Conservation (phyloP, 2,113 vertebrate species). For the Eptesicus fuscus region DNA sequence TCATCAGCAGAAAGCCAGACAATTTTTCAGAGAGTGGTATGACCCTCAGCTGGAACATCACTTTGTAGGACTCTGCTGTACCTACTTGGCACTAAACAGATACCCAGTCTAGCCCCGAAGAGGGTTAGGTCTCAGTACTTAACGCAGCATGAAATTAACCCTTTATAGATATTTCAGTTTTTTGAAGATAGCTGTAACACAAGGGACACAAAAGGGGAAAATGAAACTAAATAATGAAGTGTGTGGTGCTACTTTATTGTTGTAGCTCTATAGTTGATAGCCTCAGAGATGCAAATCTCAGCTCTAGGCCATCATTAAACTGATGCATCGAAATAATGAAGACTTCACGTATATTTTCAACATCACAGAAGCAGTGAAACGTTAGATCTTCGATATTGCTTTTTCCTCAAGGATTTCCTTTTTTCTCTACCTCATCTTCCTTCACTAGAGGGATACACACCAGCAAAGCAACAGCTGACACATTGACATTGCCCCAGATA, state of each 20-base stretch:
- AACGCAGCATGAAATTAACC: background rate
- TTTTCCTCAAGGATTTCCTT: background rate
- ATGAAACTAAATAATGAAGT: background rate
- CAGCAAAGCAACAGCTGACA: background rate
- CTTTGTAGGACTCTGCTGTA: background rate
- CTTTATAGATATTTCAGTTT: background rate
- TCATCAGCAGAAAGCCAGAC: conserved; percentile 48
- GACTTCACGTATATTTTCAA: background rate
- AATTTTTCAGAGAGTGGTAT: background rate
- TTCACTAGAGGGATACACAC: background rate
- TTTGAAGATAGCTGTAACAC: background rate
- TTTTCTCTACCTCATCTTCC: background rate
- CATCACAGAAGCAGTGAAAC: background rate
- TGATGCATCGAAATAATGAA: conserved; percentile 11
- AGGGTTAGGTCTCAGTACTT: background rate
- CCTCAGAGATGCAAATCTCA: background rate
- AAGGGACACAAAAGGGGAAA: background rate
- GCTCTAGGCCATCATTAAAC: conserved; percentile 12
- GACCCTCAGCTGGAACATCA: background rate
- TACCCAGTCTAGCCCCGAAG: background rate
- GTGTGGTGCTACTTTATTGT: background rate
- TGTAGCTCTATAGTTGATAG: background rate
- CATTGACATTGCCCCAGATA: background rate
- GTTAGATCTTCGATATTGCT: background rate
- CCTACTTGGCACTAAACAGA: background rate